phyloP scores from a whole-genome alignment of 1,140 invertebrate genomes.

The Drosophila mauritiana region DNA sequence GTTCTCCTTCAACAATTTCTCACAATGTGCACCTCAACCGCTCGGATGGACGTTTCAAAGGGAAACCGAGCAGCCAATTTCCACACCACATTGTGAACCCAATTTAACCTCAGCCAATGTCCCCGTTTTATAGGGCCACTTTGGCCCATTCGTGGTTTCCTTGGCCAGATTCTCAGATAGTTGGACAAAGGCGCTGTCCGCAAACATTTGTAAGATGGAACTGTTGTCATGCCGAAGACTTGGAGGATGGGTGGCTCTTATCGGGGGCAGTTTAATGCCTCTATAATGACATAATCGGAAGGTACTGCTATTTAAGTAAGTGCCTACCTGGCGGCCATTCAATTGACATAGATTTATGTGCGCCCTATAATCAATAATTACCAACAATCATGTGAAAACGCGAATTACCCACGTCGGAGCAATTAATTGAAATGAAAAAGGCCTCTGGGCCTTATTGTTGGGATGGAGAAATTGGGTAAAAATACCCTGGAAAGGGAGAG shows the following conservation, averaged over 20 bases:
- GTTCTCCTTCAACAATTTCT: constrained; percentile 4
- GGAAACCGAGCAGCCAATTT: constrained; percentile 15
- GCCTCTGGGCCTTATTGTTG: constrained; percentile 11
- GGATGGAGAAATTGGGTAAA: constrained; percentile 11
- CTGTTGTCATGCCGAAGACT: constrained; percentile 16
- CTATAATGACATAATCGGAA: constrained; percentile 21
- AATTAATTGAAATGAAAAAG: constrained; percentile 70
- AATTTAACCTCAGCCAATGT: constrained; percentile 2
- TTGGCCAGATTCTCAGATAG: constrained; percentile 12
- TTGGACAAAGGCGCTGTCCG: constrained; percentile 24
- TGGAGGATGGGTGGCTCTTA: background rate
- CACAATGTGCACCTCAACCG: constrained; percentile 3
- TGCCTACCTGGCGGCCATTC: constrained; percentile 34
- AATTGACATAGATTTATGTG: constrained; percentile 60
- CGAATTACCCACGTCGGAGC: constrained; percentile 60
- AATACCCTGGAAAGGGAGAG: background rate
- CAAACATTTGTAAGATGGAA: constrained; percentile 44
- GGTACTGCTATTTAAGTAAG: constrained; percentile 36
- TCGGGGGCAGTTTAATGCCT: constrained; percentile 13
- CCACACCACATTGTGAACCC: constrained; percentile 3
- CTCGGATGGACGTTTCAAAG: constrained; percentile 21
- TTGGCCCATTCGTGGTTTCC: constrained; percentile 42
- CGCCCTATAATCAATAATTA: constrained; percentile 59
- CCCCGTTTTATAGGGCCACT: constrained; percentile 34
- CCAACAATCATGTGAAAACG: constrained; percentile 58